A percentile compares a stretch with the other conserved stretches of the same genome.
phyloP scores from a whole-genome alignment of 1,140 invertebrate species.

The Brachionus asplanchnoidis region DNA sequence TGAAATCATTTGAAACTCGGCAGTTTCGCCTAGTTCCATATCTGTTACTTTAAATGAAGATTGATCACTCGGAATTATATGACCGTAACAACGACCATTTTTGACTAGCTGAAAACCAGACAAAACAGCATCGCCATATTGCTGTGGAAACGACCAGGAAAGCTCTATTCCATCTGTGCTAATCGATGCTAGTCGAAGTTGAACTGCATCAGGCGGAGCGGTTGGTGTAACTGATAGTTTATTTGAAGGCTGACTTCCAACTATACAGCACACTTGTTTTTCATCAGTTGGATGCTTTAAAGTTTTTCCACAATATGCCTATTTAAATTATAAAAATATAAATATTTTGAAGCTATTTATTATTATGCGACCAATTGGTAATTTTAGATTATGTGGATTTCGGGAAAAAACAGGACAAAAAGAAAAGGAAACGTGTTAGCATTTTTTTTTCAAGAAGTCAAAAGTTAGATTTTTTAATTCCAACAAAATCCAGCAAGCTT shows the following conservation, averaged over 20 bases:
- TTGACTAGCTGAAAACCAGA: conserved; percentile 57
- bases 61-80: conserved; percentile 52
- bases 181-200: conserved; percentile 52
- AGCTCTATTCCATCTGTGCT: conserved; percentile 53
- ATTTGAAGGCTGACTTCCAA: conserved; percentile 53
- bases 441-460: too few relatives aligned
- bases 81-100: conserved; percentile 54
- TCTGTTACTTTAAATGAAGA: conserved; percentile 51
- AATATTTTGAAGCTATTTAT: conserved; percentile 45
- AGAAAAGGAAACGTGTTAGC: too few relatives aligned
- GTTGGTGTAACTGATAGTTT: conserved; percentile 51
- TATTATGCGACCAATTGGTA: too few relatives aligned
- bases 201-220: conserved; percentile 53
- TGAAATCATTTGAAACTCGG: conserved; percentile 54
- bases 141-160: conserved; percentile 54
- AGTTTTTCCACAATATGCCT: conserved; percentile 43
- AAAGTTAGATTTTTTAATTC: too few relatives aligned
- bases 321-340: not conserved
- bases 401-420: too few relatives aligned
- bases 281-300: conserved; percentile 44
- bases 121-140: conserved; percentile 53
- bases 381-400: too few relatives aligned
- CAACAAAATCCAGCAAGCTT: too few relatives aligned
- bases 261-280: conserved; percentile 47
- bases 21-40: conserved; percentile 52